These are phyloP conservation scores for Coremacera marginata DNA, from an alignment of 2,888 invertebrate genomes.

Conservation along the genomic window DNA sequence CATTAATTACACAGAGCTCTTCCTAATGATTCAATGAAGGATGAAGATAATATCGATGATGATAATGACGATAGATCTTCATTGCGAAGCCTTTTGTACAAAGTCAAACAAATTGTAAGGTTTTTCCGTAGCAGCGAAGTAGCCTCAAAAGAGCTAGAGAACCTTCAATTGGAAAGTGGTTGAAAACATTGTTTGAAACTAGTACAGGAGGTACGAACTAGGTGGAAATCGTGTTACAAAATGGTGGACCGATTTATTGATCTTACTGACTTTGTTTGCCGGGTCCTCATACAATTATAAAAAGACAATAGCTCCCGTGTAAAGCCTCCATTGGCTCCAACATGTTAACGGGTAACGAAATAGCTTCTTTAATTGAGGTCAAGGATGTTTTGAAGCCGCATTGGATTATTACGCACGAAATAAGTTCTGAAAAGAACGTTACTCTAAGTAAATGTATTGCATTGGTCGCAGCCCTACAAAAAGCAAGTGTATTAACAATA, in stretches of 20 bases:
- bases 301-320: slow-evolving; percentile 2
- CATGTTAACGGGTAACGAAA: slow-evolving; percentile 15
- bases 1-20: too few species aligned
- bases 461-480: slow-evolving; percentile 4
- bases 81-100: too few species aligned
- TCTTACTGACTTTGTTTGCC: not conserved
- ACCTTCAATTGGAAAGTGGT: too few species aligned
- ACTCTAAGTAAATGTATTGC: slow-evolving; percentile 19
- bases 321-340: slow-evolving; percentile 14
- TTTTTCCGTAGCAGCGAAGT: too few species aligned
- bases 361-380: not conserved
- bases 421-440: slow-evolving; percentile 9
- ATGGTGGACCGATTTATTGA: slow-evolving; percentile 23
- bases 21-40: too few species aligned
- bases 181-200: not conserved
- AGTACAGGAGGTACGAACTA: slow-evolving; percentile 25
- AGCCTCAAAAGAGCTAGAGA: too few species aligned
- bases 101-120: too few species aligned
- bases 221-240: slow-evolving; percentile 30
- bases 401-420: slow-evolving; percentile 2
- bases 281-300: not conserved
- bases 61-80: too few species aligned
- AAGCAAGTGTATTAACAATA: not conserved
- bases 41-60: too few species aligned
- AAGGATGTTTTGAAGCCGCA: slow-evolving; percentile 11